Conservation (phyloP, 2,113 vertebrate species). For the Centropristis striata region DNA sequence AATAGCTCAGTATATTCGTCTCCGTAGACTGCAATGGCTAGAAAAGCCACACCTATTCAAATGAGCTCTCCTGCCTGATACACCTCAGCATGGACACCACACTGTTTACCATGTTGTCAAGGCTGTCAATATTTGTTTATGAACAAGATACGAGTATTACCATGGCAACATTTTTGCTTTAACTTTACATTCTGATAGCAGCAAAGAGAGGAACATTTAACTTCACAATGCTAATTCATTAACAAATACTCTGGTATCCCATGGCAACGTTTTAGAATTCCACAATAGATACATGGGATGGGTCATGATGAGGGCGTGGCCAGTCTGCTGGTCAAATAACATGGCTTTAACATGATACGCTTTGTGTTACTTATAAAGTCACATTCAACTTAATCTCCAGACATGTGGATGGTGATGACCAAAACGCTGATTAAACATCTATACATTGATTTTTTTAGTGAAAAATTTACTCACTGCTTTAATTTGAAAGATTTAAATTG, state of each 20-base stretch:
- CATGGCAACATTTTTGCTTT: background rate
- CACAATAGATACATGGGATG: background rate
- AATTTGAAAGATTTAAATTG: too few species aligned
- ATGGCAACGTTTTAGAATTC: background rate
- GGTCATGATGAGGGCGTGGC: too few species aligned
- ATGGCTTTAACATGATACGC: too few species aligned
- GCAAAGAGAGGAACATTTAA: background rate
- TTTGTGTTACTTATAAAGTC: too few species aligned
- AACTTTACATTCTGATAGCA: background rate
- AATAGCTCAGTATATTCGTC: background rate
- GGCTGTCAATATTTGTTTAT: conserved; percentile 33
- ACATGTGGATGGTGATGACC: too few species aligned
- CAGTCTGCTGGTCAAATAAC: too few species aligned
- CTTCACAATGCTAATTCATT: background rate
- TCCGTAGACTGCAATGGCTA: background rate
- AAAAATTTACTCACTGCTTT: too few species aligned
- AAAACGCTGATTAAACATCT: too few species aligned
- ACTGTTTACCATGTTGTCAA: background rate
- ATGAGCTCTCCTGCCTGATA: conserved; percentile 1
- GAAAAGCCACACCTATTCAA: conserved; percentile 57
- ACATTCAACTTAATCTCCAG: too few species aligned
- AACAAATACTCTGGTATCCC: background rate
- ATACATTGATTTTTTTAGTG: too few species aligned
- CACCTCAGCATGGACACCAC: background rate
- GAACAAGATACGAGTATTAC: background rate